Percentiles rank a stretch among this genome's conserved stretches.
Conservation (phyloP, 2,888 invertebrate genomes). For the Ophonus ardosiacus region DNA sequence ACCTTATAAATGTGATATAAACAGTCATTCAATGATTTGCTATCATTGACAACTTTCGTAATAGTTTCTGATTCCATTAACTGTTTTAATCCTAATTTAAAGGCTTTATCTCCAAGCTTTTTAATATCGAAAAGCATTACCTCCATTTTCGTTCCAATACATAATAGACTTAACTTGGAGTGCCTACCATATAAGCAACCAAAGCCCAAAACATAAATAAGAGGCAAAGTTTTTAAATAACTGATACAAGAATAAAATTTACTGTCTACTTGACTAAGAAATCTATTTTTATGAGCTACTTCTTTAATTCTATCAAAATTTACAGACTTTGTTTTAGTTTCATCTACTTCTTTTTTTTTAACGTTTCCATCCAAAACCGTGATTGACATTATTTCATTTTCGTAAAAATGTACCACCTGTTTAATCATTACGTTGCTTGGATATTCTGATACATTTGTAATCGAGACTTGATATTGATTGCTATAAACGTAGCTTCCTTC, state of each 20-base stretch:
- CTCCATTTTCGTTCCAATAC: neutral
- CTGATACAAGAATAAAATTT: slow-evolving; percentile 3
- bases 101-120: neutral
- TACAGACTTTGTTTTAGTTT: neutral
- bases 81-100: slow-evolving; percentile 27
- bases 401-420: neutral
- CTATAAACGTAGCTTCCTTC: slow-evolving; percentile 24
- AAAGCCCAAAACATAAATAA: slow-evolving; percentile 37
- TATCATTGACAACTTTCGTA: slow-evolving; percentile 15
- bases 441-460: slow-evolving; percentile 30
- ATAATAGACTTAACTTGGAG: slow-evolving; percentile 7
- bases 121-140: slow-evolving; percentile 43
- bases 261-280: slow-evolving; percentile 12
- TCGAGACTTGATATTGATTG: neutral
- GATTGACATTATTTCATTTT: slow-evolving; percentile 22
- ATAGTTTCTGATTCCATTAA: slow-evolving; percentile 28
- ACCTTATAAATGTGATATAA: slow-evolving; percentile 17
- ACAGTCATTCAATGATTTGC: slow-evolving; percentile 19
- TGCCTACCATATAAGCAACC: slow-evolving; percentile 28
- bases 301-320: slow-evolving; percentile 41
- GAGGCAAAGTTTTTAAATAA: slow-evolving; percentile 8
- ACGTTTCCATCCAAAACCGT: slow-evolving; percentile 10
- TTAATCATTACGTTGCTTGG: neutral
- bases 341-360: neutral
- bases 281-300: slow-evolving; percentile 10